Base-by-base conservation (phyloP, 2,113 vertebrate genomes). In the Chunga burmeisteri region DNA sequence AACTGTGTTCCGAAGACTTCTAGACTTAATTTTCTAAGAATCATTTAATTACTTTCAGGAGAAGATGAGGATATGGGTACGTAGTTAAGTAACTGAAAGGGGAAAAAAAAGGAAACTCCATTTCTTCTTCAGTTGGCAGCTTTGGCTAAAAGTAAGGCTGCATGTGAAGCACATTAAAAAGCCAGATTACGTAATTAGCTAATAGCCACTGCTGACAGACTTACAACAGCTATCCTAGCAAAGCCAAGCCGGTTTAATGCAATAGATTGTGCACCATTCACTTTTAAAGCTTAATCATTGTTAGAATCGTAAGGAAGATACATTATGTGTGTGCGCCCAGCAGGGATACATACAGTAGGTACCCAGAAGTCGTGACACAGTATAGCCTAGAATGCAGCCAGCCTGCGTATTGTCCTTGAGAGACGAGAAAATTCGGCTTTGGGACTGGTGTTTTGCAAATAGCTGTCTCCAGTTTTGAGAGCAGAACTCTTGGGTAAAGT, bases 391-490 rank as follows among this genome's bases (percentile, higher is more conserved):
- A 89, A 89, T 25, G 29, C 21, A 50, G 26, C 62, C 84, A 75
- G 44, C n/a, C 84, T 49, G 52, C 1, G 15, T 73, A 84, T 62
- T 90, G 93, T 95, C 88, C 94, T 96, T 92, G 53, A 95, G 34
- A 88, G 40, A 94, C 47, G 44, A 75, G 52, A 95, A 98, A 96
- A 92, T 68, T 90, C 94, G 81, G 92, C 85, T 96, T 82, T 97
- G 93, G 92, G 93, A 97, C 96, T 84, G 93, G 49, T 96, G 88
- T 93, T 97, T 95, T 86, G 95, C 94, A 97, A 98, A 94, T 16
- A 77, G 52, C 56, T 97, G 72, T 93, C 93, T 97, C 85, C 86
- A 36, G 7, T 90, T 97, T 87, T 90, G 36, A 93, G 91, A 96
- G 93, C 81, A 95, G 88, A 96, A 94, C 90, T 96, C 93, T 92